phyloP scores from a whole-genome alignment of 1,140 invertebrate species.

The Portunus trituberculatus region DNA sequence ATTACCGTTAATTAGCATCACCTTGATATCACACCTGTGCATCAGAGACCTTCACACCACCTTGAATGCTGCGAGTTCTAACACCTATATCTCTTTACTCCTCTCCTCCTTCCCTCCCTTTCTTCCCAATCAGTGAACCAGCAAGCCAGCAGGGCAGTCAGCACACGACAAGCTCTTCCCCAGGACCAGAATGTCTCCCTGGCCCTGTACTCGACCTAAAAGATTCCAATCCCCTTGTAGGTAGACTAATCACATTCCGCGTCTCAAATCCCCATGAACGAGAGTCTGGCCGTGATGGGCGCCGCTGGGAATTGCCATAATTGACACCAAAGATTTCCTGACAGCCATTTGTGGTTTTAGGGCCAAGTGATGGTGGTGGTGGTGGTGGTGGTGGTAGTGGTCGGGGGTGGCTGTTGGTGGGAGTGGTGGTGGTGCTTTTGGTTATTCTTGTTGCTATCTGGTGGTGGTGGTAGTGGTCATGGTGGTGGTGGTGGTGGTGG shows the following conservation, averaged over 20 bases:
- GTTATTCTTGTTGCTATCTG: not conserved
- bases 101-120: too few relatives aligned
- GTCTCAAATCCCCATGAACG: conserved; percentile 1
- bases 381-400: too few relatives aligned
- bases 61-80: not conserved
- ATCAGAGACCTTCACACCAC: not conserved
- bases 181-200: not conserved
- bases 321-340: conserved; percentile 22
- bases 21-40: not conserved
- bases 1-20: conserved; percentile 1
- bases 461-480: too few relatives aligned
- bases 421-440: not conserved
- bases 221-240: conserved; percentile 21
- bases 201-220: not conserved
- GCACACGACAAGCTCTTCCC: not conserved
- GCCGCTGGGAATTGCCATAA: conserved; percentile 18
- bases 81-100: not conserved
- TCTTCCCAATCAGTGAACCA: too few relatives aligned
- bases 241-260: not conserved
- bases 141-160: not conserved
- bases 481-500: too few relatives aligned
- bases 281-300: conserved; percentile 8
- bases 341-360: not conserved
- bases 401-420: not conserved
- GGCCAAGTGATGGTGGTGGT: not conserved